phyloP scores from a whole-genome alignment of 2,113 vertebrate species.

The Carassius gibelio region DNA sequence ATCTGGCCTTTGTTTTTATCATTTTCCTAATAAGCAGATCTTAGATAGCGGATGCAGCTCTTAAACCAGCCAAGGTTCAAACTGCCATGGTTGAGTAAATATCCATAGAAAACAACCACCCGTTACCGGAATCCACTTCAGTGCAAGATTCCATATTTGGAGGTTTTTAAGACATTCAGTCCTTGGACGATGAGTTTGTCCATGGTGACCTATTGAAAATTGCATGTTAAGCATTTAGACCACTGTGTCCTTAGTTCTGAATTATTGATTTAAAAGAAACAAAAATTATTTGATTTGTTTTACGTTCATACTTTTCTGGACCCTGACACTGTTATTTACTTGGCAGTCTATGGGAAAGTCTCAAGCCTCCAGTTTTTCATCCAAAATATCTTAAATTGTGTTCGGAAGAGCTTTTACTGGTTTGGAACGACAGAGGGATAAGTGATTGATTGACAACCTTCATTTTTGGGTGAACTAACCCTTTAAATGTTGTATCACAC shows the following conservation, averaged over 20 bases:
- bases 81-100: conserved; percentile 67
- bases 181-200: neutral
- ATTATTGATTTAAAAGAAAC: neutral
- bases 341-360: too few relatives aligned
- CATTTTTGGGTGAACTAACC: too few relatives aligned
- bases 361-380: too few relatives aligned
- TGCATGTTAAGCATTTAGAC: neutral
- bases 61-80: conserved; percentile 74
- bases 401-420: too few relatives aligned
- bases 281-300: neutral
- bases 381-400: too few relatives aligned
- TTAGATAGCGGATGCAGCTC: conserved; percentile 64
- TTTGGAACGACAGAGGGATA: too few relatives aligned
- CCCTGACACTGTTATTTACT: too few relatives aligned
- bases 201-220: neutral
- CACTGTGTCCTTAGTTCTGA: too few relatives aligned
- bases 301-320: neutral
- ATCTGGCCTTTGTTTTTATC: conserved; percentile 58
- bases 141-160: conserved; percentile 74
- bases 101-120: conserved; percentile 47
- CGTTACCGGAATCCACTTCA: conserved; percentile 34
- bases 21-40: conserved; percentile 57
- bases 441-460: too few relatives aligned
- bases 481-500: neutral
- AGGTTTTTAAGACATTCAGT: conserved; percentile 60